Evolutionary conservation across 1,140 invertebrate species (phyloP), one percentile per base, ranked within the genome.

Genomic region (Brachionus rotundiformis): DNA sequence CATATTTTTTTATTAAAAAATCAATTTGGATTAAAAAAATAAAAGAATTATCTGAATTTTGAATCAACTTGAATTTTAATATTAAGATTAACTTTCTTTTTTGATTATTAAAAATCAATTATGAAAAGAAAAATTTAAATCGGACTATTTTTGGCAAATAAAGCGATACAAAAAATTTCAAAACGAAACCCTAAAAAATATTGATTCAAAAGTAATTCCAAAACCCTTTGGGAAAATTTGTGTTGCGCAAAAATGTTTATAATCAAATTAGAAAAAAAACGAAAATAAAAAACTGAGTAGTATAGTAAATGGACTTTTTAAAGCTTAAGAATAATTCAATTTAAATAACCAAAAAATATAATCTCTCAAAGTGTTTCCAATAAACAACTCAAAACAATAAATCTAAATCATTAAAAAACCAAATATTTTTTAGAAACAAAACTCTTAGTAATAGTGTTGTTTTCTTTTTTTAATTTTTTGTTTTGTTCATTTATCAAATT

Each of bases 381-480:
- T 54, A 54, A 54, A 54, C 47, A 23, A 54, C 8, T 6, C 47
- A 54, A 54, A 54, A 54, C 16, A 54, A 54, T 54, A 54, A 54
- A 54, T 54, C 47, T 54, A 54, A 54, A 54, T 54, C 47, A 41
- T 36, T n/a, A n/a, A 54, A 54, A 54, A 54, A 54, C 47, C 47
- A 54, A n/a, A n/a, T 19, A 54, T 54, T 19, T 54, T 49, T 54
- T 54, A 54, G n/a, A 23, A 54, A 54, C 47, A 19, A 54, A 54
- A 54, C 19, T 23, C 47, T 54, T 54, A n/a, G n/a, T n/a, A 54
- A 54, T 54, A 54, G 44, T 54, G n/a, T 25, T 19, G 47, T 16
- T 16, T 54, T 19, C 23, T 54, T 54, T 49, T 19, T 23, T 19
- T 19, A 49, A 49, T 16, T 54, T 19, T 54, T 54, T 54, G 47